Evolutionary conservation across 53 echinoderm and acorn worm genomes (phyloP).

Genomic region (Antedon mediterranea): DNA sequence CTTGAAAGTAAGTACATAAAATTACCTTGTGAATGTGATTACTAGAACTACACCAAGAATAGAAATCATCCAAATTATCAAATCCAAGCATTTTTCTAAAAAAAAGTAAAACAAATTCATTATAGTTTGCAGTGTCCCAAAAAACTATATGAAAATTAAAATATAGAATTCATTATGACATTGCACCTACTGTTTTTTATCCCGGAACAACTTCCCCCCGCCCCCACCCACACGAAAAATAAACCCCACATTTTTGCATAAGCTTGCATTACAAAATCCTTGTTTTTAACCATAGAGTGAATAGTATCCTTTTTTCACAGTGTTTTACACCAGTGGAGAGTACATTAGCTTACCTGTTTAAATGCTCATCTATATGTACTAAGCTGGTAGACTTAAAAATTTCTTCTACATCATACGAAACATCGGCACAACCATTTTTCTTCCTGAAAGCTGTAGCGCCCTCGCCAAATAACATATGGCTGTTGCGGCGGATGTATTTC

Average conservation of each 20-base stretch:
- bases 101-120: constrained; percentile 1
- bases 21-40: constrained; percentile 55
- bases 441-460: constrained; percentile 61
- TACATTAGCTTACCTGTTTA: constrained; percentile 45
- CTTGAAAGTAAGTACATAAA: too few species aligned
- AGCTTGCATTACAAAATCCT: too few species aligned
- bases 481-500: constrained; percentile 48
- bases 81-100: constrained; percentile 77
- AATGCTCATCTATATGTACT: constrained; percentile 81
- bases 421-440: constrained; percentile 29
- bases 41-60: constrained; percentile 47
- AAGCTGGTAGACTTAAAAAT: constrained; percentile 81
- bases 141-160: too few species aligned
- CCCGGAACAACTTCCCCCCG: too few species aligned
- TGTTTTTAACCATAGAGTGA: too few species aligned
- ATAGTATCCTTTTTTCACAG: too few species aligned
- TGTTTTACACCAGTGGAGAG: too few species aligned
- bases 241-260: too few species aligned
- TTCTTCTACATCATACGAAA: constrained; percentile 59
- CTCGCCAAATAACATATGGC: constrained; percentile 75
- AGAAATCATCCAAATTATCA: constrained; percentile 54
- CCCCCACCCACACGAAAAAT: too few species aligned
- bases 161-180: too few species aligned
- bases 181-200: too few species aligned
- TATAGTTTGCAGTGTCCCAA: too few species aligned